These are phyloP conservation scores for Gobiocypris rarus DNA, from an alignment of 2,113 vertebrate genomes.

Conservation along the genomic window DNA sequence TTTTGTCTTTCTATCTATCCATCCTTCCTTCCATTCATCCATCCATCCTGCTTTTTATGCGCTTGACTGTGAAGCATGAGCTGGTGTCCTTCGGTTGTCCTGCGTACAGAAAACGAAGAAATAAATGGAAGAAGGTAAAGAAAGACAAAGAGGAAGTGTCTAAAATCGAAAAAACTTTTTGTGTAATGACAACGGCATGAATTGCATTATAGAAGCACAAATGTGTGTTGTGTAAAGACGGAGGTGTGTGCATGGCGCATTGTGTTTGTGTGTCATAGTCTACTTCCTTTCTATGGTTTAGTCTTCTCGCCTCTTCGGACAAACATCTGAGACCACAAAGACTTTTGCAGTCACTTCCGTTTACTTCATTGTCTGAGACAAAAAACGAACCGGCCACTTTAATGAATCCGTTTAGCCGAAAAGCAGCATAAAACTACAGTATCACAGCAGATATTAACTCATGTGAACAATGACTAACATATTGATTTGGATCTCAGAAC, in stretches of 20 bases:
- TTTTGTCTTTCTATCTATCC: constrained; percentile 11
- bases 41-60: constrained; percentile 62
- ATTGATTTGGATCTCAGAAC: constrained; percentile 48
- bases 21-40: constrained; percentile 48
- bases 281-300: constrained; percentile 42
- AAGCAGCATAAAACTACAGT: not conserved
- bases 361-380: constrained; percentile 9
- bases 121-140: constrained; percentile 87
- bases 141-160: not conserved
- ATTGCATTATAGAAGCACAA: not conserved
- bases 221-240: not conserved
- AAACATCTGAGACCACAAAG: constrained; percentile 18
- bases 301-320: constrained; percentile 1
- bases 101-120: constrained; percentile 76
- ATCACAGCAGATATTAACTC: too few relatives aligned
- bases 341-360: constrained; percentile 40
- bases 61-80: constrained; percentile 81
- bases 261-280: not conserved
- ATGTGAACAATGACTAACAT: constrained; percentile 46
- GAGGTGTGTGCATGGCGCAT: not conserved
- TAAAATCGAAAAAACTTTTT: not conserved
- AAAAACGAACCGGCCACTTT: not conserved
- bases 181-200: not conserved
- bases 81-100: constrained; percentile 88
- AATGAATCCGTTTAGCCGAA: not conserved